Percentiles rank a stretch among this genome's conserved stretches.
Conservation (phyloP, 2,797 vertebrate genomes). For the Nannoperca australis region DNA sequence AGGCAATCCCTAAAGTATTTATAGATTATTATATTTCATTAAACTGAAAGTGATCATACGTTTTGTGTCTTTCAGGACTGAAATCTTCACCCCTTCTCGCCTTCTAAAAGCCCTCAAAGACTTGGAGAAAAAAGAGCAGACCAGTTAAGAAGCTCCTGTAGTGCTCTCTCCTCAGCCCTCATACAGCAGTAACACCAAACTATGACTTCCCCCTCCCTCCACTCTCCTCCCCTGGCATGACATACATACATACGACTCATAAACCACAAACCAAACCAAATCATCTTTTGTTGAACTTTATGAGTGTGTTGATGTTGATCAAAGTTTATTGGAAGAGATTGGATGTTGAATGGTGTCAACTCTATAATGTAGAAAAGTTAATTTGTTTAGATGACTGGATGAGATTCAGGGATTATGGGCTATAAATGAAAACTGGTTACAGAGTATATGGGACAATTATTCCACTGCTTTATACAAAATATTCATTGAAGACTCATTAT, state of each 20-base stretch:
- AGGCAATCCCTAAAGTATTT: not conserved
- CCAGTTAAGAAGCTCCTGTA: conserved; percentile 31
- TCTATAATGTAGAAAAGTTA: conserved; percentile 12
- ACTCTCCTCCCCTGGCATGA: not conserved
- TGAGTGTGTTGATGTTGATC: conserved; percentile 8
- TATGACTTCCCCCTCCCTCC: not conserved
- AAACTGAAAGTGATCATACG: not conserved
- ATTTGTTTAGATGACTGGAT: conserved; percentile 27
- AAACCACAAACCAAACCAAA: conserved; percentile 12
- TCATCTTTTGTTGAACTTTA: not conserved
- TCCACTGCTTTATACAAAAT: not conserved
- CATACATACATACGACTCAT: conserved; percentile 10
- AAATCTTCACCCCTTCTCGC: conserved; percentile 58
- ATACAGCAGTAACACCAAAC: not conserved
- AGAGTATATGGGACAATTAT: not conserved
- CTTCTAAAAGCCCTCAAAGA: conserved; percentile 69
- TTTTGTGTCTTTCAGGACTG: conserved; percentile 64
- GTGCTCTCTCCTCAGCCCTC: not conserved
- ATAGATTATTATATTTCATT: not conserved
- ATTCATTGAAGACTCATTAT: not conserved
- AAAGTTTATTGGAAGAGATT: conserved; percentile 13
- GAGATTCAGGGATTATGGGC: conserved; percentile 3
- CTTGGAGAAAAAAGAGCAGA: conserved; percentile 56
- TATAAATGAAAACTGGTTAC: not conserved
- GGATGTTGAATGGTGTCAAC: conserved; percentile 19